Conservation (phyloP, 1,140 invertebrate species). For the Drosophila pectinifera region DNA sequence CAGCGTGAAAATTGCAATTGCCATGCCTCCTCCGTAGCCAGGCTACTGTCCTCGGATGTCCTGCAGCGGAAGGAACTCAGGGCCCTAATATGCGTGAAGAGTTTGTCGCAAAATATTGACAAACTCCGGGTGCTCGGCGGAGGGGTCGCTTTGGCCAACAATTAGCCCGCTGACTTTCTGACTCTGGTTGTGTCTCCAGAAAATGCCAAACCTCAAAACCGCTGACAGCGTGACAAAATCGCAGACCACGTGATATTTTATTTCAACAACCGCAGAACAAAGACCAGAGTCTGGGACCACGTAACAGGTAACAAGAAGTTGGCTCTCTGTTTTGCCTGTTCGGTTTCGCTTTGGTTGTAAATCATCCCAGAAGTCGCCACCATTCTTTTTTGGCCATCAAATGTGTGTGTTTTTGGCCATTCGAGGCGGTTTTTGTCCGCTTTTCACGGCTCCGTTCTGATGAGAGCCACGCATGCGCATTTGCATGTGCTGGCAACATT, state of each 20-base stretch:
- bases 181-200: conserved; percentile 11
- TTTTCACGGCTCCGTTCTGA: conserved; percentile 34
- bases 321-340: conserved; percentile 4
- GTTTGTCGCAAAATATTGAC: conserved; percentile 82
- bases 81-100: conserved; percentile 69
- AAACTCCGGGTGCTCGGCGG: conserved; percentile 59
- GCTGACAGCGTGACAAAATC: conserved; percentile 85
- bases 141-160: conserved; percentile 39
- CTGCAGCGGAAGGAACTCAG: conserved; percentile 15
- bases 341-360: conserved; percentile 28
- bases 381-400: background rate
- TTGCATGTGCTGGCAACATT: conserved; percentile 68
- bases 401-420: conserved; percentile 17
- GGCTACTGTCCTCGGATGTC: conserved; percentile 45
- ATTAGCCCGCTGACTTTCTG: conserved; percentile 61
- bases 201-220: conserved; percentile 66
- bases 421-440: conserved; percentile 8
- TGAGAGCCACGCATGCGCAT: conserved; percentile 63
- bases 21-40: conserved; percentile 42
- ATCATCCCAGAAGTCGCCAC: conserved; percentile 35
- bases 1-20: conserved; percentile 81
- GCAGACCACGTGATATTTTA: conserved; percentile 84
- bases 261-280: conserved; percentile 75
- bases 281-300: conserved; percentile 32
- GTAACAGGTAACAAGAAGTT: conserved; percentile 58